Conservation (phyloP, 2,888 invertebrate species). For the Pandemis cinnamomeana region DNA sequence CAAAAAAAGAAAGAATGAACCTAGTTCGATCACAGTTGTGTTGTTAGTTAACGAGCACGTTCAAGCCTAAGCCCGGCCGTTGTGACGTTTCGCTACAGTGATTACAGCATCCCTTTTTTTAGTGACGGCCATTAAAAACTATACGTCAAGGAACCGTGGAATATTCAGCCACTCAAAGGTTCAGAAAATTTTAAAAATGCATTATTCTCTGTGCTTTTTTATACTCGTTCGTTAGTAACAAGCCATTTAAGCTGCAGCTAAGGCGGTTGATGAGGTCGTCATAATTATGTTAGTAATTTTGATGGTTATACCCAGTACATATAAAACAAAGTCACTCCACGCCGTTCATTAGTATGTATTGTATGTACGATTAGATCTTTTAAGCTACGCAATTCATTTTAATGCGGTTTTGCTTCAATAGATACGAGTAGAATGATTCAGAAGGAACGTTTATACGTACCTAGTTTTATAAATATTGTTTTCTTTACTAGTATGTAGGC, state of each 20-base stretch:
- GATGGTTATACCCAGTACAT: too few species aligned
- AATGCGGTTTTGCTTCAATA: too few species aligned
- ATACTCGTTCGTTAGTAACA: background rate
- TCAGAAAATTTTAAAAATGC: background rate
- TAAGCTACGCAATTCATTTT: too few species aligned
- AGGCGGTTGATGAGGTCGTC: background rate
- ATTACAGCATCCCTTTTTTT: background rate
- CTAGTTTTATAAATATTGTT: too few species aligned
- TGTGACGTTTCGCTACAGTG: background rate
- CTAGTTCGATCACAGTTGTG: background rate
- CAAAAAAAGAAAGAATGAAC: background rate
- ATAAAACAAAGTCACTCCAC: too few species aligned
- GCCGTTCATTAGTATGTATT: too few species aligned
- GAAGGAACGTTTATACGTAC: too few species aligned
- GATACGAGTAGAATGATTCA: too few species aligned
- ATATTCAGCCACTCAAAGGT: background rate
- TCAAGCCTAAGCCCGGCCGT: background rate
- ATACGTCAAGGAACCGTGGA: background rate
- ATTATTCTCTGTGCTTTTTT: background rate
- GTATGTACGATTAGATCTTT: too few species aligned
- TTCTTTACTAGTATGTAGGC: too few species aligned
- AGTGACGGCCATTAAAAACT: background rate
- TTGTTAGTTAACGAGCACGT: slow-evolving; percentile 1
- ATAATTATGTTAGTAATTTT: background rate
- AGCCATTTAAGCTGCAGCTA: background rate